These are phyloP conservation scores for Cydia fagiglandana DNA, from an alignment of 1,140 invertebrate genomes.

Conservation along the genomic window DNA sequence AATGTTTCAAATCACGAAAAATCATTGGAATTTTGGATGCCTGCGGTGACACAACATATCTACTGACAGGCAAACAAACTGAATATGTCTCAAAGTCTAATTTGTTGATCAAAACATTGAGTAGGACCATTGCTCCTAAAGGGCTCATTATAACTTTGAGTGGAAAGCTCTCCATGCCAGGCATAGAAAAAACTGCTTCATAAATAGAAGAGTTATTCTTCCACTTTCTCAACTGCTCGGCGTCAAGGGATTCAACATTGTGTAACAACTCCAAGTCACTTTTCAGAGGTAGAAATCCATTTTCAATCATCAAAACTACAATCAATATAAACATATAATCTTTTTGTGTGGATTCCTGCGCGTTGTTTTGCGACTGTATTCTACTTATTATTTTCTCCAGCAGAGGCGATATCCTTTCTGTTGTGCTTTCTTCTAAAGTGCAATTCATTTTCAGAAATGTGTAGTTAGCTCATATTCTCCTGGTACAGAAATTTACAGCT, in stretches of 20 bases:
- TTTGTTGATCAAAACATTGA: constrained; percentile 60
- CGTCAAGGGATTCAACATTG: constrained; percentile 37
- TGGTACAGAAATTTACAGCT: neutral
- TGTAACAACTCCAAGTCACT: constrained; percentile 40
- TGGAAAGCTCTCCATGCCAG: constrained; percentile 47
- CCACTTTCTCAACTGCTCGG: constrained; percentile 46
- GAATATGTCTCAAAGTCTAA: constrained; percentile 60
- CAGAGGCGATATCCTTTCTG: constrained; percentile 49
- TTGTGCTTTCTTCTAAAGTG: constrained; percentile 57
- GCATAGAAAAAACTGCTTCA: constrained; percentile 57
- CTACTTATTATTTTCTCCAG: constrained; percentile 51
- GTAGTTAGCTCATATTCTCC: constrained; percentile 3
- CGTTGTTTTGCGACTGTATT: constrained; percentile 42
- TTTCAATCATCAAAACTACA: constrained; percentile 59
- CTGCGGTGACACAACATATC: constrained; percentile 58
- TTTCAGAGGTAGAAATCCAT: constrained; percentile 54
- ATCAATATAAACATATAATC: constrained; percentile 61
- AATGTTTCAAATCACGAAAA: constrained; percentile 61
- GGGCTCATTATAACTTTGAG: constrained; percentile 61
- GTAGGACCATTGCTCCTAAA: constrained; percentile 49
- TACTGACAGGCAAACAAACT: constrained; percentile 56
- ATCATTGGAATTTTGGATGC: constrained; percentile 58
- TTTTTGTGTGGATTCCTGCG: constrained; percentile 52
- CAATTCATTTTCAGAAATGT: constrained; percentile 49
- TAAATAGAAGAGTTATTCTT: constrained; percentile 47